phyloP scores from a whole-genome alignment of 92 coral and sea anemone genomes.

The Pocillopora grandis region DNA sequence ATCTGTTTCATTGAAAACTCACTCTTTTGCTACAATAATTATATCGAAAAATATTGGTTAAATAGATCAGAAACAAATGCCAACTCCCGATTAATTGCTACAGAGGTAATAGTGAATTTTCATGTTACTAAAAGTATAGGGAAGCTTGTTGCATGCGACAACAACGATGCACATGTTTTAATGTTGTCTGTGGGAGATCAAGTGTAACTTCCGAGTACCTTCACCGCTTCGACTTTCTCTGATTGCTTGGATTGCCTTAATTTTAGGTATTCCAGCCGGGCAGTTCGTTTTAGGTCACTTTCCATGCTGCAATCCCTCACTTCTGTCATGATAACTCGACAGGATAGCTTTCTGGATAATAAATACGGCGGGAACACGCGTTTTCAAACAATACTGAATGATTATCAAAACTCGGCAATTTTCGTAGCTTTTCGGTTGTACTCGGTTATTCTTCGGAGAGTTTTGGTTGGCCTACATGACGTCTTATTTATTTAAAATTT shows the following conservation, averaged over 20 bases:
- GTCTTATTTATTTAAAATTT: neutral
- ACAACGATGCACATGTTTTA: neutral
- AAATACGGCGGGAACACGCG: constrained; percentile 45
- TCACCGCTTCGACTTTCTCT: constrained; percentile 76
- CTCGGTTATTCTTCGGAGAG: constrained; percentile 8
- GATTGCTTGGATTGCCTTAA: constrained; percentile 69
- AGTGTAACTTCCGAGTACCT: constrained; percentile 54
- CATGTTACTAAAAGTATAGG: too few relatives aligned
- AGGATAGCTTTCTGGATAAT: neutral
- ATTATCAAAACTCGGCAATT: neutral
- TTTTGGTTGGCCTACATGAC: constrained; percentile 2
- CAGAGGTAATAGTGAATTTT: too few relatives aligned
- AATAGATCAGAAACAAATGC: too few relatives aligned
- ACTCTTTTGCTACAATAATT: too few relatives aligned
- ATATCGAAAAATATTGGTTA: too few relatives aligned
- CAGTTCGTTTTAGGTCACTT: constrained; percentile 73
- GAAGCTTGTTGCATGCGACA: too few relatives aligned
- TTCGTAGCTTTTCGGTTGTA: constrained; percentile 8
- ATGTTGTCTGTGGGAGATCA: neutral
- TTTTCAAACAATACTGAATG: constrained; percentile 22
- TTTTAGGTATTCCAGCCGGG: constrained; percentile 80
- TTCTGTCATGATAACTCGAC: neutral
- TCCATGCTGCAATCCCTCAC: constrained; percentile 44
- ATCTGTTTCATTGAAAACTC: too few relatives aligned
- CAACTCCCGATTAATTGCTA: too few relatives aligned